Conservation (phyloP, 2,113 vertebrate species). For the Gavia stellata region DNA sequence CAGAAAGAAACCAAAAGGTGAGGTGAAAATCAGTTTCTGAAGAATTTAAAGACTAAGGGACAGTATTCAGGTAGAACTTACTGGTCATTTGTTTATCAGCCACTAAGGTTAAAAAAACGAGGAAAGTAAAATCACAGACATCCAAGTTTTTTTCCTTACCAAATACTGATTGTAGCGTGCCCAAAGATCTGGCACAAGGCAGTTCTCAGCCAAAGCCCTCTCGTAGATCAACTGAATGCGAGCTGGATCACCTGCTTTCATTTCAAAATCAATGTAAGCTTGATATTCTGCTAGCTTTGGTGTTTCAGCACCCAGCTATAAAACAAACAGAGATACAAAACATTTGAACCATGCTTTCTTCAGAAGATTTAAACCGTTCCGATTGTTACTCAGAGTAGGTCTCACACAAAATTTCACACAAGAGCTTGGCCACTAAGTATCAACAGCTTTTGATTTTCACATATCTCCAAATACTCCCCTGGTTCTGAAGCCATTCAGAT, state of each 20-base stretch:
- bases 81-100: background rate
- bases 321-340: background rate
- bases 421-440: too few species aligned
- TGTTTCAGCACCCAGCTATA: conserved; percentile 86
- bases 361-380: background rate
- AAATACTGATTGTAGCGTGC: conserved; percentile 89
- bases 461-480: background rate
- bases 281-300: conserved; percentile 93
- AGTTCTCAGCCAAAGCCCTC: conserved; percentile 92
- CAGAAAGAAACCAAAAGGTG: background rate
- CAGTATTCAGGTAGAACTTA: background rate
- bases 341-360: too few species aligned
- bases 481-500: background rate
- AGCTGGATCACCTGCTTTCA: conserved; percentile 90
- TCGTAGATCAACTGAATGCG: conserved; percentile 91
- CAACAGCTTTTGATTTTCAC: background rate
- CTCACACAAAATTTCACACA: background rate
- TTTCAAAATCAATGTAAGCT: conserved; percentile 89
- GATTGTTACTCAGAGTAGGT: background rate
- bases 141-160: conserved; percentile 71
- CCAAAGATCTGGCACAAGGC: conserved; percentile 96
- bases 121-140: background rate
- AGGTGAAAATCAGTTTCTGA: background rate
- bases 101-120: background rate
- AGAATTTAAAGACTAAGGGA: background rate